A percentile compares a stretch with the other conserved stretches of the same genome.
phyloP scores from a whole-genome alignment of 2,797 vertebrate genomes.

The Ctenopoma multispine region DNA sequence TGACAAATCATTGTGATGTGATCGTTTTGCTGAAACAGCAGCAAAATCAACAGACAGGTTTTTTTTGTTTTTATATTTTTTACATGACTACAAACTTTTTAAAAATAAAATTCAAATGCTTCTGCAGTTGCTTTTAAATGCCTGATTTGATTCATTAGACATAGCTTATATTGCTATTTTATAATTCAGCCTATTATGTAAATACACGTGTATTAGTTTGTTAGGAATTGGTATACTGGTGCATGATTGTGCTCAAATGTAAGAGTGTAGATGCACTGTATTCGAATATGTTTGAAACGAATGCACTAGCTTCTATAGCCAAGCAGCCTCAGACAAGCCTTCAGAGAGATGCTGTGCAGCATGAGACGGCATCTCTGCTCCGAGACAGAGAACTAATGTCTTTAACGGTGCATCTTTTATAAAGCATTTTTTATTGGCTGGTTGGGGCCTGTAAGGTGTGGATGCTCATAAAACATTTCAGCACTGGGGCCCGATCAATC shows the following conservation, averaged over 20 bases:
- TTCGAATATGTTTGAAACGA: background rate
- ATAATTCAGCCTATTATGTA: background rate
- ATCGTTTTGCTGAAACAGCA: conserved; percentile 10
- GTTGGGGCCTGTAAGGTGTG: background rate
- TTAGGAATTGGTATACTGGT: background rate
- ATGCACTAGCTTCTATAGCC: background rate
- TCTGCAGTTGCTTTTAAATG: background rate
- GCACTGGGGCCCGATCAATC: conserved; percentile 38
- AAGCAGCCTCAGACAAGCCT: background rate
- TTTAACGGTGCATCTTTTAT: conserved; percentile 38
- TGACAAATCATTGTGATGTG: background rate
- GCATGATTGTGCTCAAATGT: background rate
- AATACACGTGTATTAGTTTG: background rate
- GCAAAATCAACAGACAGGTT: background rate
- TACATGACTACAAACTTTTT: background rate
- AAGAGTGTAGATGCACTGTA: background rate
- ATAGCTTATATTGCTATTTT: background rate
- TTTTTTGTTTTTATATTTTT: background rate
- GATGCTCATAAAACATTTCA: conserved; percentile 37
- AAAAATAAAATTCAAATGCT: conserved; percentile 17
- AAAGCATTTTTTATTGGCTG: conserved; percentile 26
- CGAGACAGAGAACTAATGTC: conserved; percentile 24
- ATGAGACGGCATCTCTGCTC: conserved; percentile 11
- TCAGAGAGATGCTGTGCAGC: background rate
- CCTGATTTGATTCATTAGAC: background rate